Evolutionary conservation across 2,113 vertebrate species (phyloP), one percentile per base, ranked within the genome.

Genomic region (Beaufortia kweichowensis): DNA sequence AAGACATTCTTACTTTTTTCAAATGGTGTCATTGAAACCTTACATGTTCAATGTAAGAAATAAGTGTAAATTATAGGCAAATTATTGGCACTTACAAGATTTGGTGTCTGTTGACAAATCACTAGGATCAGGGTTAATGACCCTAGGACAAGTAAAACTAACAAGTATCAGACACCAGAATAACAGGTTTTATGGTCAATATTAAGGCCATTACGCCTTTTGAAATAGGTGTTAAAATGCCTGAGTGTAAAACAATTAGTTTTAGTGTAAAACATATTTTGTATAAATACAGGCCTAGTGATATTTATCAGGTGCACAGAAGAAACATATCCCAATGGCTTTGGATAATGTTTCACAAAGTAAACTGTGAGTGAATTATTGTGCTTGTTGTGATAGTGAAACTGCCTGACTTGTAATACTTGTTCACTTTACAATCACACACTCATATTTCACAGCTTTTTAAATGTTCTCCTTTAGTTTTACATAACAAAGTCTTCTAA

Each of bases 391-490:
- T 69, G 26, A 53, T 26, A 21, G 14, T 77, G 65, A 35, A 77
- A 68, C 60, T 60, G 39, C n/a, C 68, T 26, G 53, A 71, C 70
- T 48, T 73, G 43, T 48, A 73, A 74, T 61, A 26, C 56, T 63
- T n/a, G n/a, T n/a, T n/a, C 21, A 84, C 81, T 84, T 78, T 84
- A 63, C 72, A 78, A 81, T 74, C 77, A 80, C 82, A 72, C 78
- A 66, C 78, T 59, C 66, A 63, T 68, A 33, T 80, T 57, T 72
- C 67, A 78, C 55, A 62, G 39, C 26, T 21, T 75, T 79, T 50
- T 48, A 24, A 24, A 55, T 19, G 67, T 65, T 69, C 43, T 63
- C 23, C 60, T 43, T 81, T 67, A 80, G 72, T 64, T 43, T 81
- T 67, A 80, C 69, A 79, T 82, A 8, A 74, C 75, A 3, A 65